Base-by-base conservation (phyloP, 2,888 invertebrate genomes). In the Drosophila trichaetosa region DNA sequence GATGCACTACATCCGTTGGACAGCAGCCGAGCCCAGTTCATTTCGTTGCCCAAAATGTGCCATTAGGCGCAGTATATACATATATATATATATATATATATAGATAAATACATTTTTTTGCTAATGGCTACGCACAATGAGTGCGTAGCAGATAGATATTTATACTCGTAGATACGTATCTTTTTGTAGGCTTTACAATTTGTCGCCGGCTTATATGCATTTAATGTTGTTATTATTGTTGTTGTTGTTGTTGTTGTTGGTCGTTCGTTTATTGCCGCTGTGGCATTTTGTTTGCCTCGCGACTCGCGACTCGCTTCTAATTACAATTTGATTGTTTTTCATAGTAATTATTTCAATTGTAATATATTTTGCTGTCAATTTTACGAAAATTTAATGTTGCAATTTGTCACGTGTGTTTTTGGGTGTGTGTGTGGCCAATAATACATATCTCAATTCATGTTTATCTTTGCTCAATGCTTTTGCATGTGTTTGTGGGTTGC, bases 251-350 rank as follows among this genome's bases (percentile, higher is more conserved):
- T 53, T 71, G 59, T 42, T 64, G 52, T 58, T 69, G 53, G 16
- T 8, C 60, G 58, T 51, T 21, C 40, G 40, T 40, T 56, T 38
- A 40, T 38, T 73, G 29, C 33, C 27, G 60, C 24, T 65, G 69
- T 62, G 34, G 61, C 24, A 64, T 67, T 67, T 70, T 67, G 62
- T 64, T 62, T 65, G 56, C 60, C 72, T 59, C 71, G 67, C 59
- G 48, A 54, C 24, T 46, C 29, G 31, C 31, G 7, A 38, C 59
- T 73, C 78, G 72, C 76, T 75, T 80, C 84, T 87, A 88, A 86
- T 86, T 86, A 84, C 89, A 77, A 80, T 87, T 84, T 88, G 89
- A 89, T 88, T 88, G 84, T 86, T 76, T 88, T 85, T 73, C 75
- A 62, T 62, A 76, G 82, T 88, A 87, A 88, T 86, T 86, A 88